A percentile compares a stretch with the other conserved stretches of the same genome.
Conservation (phyloP, 2,888 invertebrate species). For the Galeopsomyia nigrocyanea region DNA sequence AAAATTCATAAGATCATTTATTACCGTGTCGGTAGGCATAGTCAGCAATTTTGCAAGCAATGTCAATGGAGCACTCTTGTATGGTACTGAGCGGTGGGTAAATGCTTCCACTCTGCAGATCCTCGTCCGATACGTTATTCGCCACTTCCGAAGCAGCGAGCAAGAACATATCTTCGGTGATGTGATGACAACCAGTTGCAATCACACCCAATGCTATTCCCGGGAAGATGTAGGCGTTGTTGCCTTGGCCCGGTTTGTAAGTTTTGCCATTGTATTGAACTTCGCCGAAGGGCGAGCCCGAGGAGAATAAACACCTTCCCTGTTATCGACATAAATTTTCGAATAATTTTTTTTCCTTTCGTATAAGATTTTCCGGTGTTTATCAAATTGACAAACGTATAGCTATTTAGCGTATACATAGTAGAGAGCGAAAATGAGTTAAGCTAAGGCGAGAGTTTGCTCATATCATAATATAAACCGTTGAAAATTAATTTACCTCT, state of each 20-base stretch:
- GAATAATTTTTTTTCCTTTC: not conserved
- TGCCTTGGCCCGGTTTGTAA: constrained; percentile 95
- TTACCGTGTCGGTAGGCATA: constrained; percentile 91
- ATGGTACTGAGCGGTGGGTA: constrained; percentile 92
- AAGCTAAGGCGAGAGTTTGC: constrained; percentile 13
- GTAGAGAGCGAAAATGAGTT: no score
- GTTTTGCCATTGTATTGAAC: constrained; percentile 84
- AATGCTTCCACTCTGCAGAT: constrained; percentile 88
- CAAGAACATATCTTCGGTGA: constrained; percentile 94
- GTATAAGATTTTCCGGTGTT: not conserved
- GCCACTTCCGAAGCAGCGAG: constrained; percentile 94
- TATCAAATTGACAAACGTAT: not conserved
- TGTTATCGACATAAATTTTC: constrained; percentile 66
- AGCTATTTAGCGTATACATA: no score
- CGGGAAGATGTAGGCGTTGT: constrained; percentile 98
- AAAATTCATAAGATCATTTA: constrained; percentile 63
- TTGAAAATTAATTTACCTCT: constrained; percentile 74
- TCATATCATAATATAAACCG: constrained; percentile 29
- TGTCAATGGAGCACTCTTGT: constrained; percentile 89
- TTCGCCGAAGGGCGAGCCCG: constrained; percentile 95
- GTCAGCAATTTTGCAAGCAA: constrained; percentile 89
- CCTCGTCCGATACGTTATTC: constrained; percentile 84
- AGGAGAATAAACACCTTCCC: constrained; percentile 95
- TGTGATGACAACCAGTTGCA: constrained; percentile 91
- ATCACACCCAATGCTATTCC: constrained; percentile 96